These are phyloP conservation scores for Psylliodes chrysocephalus DNA, from an alignment of 2,888 invertebrate species.

Conservation along the genomic window DNA sequence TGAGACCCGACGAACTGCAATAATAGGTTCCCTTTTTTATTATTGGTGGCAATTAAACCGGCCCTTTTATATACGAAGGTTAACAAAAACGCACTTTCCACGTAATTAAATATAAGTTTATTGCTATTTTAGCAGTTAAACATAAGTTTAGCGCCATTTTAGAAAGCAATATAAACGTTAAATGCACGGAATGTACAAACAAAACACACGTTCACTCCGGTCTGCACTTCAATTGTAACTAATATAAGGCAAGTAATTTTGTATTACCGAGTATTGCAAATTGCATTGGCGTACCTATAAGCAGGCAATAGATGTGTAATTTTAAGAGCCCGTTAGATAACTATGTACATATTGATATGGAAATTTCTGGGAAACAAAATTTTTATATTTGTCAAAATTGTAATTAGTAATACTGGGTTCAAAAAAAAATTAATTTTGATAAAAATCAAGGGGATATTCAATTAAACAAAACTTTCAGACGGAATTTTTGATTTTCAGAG, in stretches of 20 bases:
- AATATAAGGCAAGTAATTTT: constrained; percentile 33
- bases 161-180: constrained; percentile 34
- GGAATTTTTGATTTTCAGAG: too few relatives aligned
- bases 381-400: too few relatives aligned
- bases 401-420: too few relatives aligned
- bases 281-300: constrained; percentile 17
- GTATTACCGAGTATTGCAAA: constrained; percentile 6
- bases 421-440: too few relatives aligned
- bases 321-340: too few relatives aligned
- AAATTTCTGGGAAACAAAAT: too few relatives aligned
- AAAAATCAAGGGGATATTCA: too few relatives aligned
- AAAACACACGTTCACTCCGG: constrained; percentile 17
- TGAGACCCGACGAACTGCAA: not conserved
- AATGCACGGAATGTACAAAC: constrained; percentile 17
- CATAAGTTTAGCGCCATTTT: constrained; percentile 37
- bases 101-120: constrained; percentile 32
- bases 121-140: constrained; percentile 22
- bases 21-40: constrained; percentile 16
- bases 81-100: constrained; percentile 32
- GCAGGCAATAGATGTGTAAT: too few relatives aligned
- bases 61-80: constrained; percentile 7
- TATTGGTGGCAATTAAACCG: constrained; percentile 26
- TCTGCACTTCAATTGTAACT: constrained; percentile 33
- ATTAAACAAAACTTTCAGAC: too few relatives aligned
- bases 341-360: too few relatives aligned